Conservation (phyloP, 1,140 invertebrate genomes). For the Nasonia giraulti region DNA sequence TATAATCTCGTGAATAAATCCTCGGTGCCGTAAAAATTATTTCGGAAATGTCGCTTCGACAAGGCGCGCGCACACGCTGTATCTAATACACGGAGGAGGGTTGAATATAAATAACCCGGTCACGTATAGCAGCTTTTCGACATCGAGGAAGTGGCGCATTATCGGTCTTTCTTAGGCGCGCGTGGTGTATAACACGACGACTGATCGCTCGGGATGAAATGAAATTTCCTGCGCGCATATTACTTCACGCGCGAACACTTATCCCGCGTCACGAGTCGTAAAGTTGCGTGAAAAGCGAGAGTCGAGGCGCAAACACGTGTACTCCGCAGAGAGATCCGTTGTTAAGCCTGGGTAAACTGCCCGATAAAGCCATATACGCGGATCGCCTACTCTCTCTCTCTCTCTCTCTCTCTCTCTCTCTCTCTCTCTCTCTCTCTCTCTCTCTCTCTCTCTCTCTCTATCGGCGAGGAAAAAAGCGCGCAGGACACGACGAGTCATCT, state of each 20-base stretch:
- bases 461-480: neutral
- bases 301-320: neutral
- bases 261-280: neutral
- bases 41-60: slow-evolving; percentile 11
- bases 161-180: neutral
- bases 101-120: slow-evolving; percentile 38
- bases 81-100: neutral
- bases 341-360: neutral
- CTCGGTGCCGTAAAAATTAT: slow-evolving; percentile 28
- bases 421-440: too few species aligned
- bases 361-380: slow-evolving; percentile 23
- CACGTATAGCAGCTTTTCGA: neutral
- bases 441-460: neutral
- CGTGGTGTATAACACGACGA: neutral
- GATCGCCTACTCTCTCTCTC: neutral
- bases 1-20: slow-evolving; percentile 34
- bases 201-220: too few species aligned
- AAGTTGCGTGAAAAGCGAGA: neutral
- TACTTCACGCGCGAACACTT: too few species aligned
- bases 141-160: too few species aligned
- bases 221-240: too few species aligned
- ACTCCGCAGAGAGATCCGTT: neutral
- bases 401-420: too few species aligned
- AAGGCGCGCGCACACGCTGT: neutral
- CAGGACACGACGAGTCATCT: neutral